Evolutionary conservation across 2,113 vertebrate species (phyloP).

Genomic region (Hippoglossus stenolepis): DNA sequence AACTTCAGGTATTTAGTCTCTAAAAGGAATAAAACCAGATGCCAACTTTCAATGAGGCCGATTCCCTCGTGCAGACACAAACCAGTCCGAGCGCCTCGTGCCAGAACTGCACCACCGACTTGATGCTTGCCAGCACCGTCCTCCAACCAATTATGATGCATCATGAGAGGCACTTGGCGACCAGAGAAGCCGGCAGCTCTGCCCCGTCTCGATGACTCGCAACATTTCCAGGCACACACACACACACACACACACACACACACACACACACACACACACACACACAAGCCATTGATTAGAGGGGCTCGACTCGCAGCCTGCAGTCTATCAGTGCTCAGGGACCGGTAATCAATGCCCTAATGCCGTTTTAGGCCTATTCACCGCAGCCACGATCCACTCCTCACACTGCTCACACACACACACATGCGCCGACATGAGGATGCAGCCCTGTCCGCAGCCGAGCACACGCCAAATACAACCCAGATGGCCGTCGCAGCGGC

Average conservation of each 20-base stretch:
- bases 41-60: conserved; percentile 13
- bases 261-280: conserved; percentile 39
- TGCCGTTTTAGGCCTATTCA: conserved; percentile 77
- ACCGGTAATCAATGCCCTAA: conserved; percentile 85
- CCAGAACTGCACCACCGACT: conserved; percentile 51
- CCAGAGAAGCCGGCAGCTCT: conserved; percentile 57
- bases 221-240: conserved; percentile 72
- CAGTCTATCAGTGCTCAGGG: conserved; percentile 75
- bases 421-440: conserved; percentile 8
- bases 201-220: conserved; percentile 60
- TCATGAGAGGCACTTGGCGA: conserved; percentile 52
- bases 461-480: conserved; percentile 35
- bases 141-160: conserved; percentile 61
- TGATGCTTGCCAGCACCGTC: conserved; percentile 58
- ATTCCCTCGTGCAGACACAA: conserved; percentile 7
- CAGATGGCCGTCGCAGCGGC: conserved; percentile 69
- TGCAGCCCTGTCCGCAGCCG: background rate
- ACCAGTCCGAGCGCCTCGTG: conserved; percentile 9
- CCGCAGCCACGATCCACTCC: conserved; percentile 56
- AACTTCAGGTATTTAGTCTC: conserved; percentile 26
- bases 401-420: background rate
- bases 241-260: conserved; percentile 42
- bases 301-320: conserved; percentile 69
- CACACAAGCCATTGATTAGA: conserved; percentile 78
- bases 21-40: conserved; percentile 11